A percentile compares a stretch with the other conserved stretches of the same genome.
Evolutionary conservation across 2,797 vertebrate genomes (phyloP).

Genomic region (Oceanodroma leucorhoa): DNA sequence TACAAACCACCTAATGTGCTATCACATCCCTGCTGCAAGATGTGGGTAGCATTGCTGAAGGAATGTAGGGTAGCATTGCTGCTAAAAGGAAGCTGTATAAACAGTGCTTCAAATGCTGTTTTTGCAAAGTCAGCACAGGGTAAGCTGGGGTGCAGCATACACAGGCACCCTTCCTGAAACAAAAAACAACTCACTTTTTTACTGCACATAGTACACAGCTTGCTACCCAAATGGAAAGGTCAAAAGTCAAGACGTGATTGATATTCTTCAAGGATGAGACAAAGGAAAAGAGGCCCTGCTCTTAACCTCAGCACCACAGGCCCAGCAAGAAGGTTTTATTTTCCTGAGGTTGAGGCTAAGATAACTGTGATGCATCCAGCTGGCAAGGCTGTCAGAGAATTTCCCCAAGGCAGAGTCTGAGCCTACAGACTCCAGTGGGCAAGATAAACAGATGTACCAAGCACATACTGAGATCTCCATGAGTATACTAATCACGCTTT

Average conservation of each 20-base stretch:
- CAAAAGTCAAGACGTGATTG: not conserved
- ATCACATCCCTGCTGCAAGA: not conserved
- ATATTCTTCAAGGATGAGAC: not conserved
- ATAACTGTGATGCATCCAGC: slow-evolving; percentile 42
- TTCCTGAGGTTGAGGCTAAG: slow-evolving; percentile 11
- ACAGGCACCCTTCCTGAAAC: not conserved
- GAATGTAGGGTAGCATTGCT: too few species aligned
- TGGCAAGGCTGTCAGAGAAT: slow-evolving; percentile 36
- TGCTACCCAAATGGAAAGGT: not conserved
- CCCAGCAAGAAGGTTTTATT: slow-evolving; percentile 22
- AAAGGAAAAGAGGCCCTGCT: not conserved
- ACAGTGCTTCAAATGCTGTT: not conserved
- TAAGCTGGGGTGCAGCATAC: not conserved
- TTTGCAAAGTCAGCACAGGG: not conserved
- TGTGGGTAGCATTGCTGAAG: not conserved
- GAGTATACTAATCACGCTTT: not conserved
- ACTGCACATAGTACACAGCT: not conserved
- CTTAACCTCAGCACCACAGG: not conserved
- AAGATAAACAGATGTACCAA: slow-evolving; percentile 47
- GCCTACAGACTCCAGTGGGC: slow-evolving; percentile 12
- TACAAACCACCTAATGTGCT: not conserved
- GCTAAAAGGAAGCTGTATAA: not conserved
- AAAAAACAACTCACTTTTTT: not conserved
- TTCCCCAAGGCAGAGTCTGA: slow-evolving; percentile 40
- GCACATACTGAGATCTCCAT: not conserved